Conservation (phyloP, 2,797 vertebrate species). For the Arctocebus calabarensis region DNA sequence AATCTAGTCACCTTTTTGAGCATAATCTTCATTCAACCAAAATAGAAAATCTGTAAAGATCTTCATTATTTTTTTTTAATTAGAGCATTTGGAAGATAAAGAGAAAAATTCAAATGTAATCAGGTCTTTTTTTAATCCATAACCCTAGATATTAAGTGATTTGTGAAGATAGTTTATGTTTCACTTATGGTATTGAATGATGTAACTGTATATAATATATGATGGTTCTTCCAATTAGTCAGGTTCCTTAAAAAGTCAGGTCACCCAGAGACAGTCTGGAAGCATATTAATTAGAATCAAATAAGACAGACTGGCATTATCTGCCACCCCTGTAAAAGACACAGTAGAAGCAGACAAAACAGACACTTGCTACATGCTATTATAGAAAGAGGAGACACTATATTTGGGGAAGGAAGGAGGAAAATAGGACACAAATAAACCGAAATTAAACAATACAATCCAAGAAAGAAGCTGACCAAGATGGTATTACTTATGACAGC, state of each 20-base stretch:
- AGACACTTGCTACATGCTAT: slow-evolving; percentile 18
- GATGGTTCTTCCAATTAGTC: slow-evolving; percentile 75
- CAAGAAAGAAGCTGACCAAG: slow-evolving; percentile 51
- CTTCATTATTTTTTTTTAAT: background rate
- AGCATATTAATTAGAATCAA: slow-evolving; percentile 75
- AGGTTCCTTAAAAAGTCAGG: slow-evolving; percentile 74
- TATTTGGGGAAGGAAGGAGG: background rate
- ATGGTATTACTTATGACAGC: background rate
- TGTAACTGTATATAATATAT: slow-evolving; percentile 69
- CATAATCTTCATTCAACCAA: background rate
- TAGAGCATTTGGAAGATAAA: slow-evolving; percentile 20
- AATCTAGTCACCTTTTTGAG: slow-evolving; percentile 11
- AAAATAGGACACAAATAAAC: slow-evolving; percentile 37
- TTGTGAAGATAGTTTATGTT: slow-evolving; percentile 67
- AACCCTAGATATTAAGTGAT: slow-evolving; percentile 56
- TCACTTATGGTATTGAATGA: slow-evolving; percentile 64
- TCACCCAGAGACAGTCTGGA: slow-evolving; percentile 66
- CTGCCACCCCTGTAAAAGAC: slow-evolving; percentile 58
- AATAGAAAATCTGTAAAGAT: slow-evolving; percentile 21
- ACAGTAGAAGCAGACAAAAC: slow-evolving; percentile 24
- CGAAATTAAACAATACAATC: background rate
- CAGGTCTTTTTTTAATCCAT: slow-evolving; percentile 39
- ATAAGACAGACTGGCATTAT: slow-evolving; percentile 68
- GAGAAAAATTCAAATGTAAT: slow-evolving; percentile 38
- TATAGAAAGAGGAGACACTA: slow-evolving; percentile 16